Evolutionary conservation across 2,113 vertebrate genomes (phyloP).

Genomic region (Ptilorrhoa leucosticta): DNA sequence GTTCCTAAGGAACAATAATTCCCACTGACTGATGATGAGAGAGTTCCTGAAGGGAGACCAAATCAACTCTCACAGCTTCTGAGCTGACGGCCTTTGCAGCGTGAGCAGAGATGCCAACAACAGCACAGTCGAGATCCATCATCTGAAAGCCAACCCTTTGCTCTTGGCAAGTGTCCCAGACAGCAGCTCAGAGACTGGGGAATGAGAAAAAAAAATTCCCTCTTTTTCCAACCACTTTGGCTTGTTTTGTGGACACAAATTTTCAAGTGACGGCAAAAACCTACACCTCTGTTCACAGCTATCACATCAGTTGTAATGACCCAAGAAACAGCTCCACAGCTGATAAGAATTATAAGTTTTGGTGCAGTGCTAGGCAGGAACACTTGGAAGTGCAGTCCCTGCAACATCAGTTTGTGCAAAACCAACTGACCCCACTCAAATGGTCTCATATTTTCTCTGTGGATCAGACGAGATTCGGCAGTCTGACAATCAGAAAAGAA

Average conservation of each 20-base stretch:
- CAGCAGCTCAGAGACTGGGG: not conserved
- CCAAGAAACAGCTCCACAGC: not conserved
- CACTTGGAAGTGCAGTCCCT: not conserved
- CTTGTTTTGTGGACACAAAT: not conserved
- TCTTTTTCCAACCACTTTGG: not conserved
- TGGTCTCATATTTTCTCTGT: not conserved
- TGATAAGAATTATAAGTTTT: not conserved
- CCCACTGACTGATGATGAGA: not conserved
- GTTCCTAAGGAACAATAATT: not conserved
- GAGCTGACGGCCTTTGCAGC: not conserved
- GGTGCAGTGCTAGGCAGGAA: not conserved
- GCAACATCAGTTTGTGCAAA: not conserved
- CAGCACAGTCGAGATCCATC: not conserved
- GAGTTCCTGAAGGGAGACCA: not conserved
- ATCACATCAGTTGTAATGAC: rapidly evolving
- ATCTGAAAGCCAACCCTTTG: not conserved
- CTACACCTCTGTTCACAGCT: not conserved
- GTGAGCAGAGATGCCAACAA: not conserved
- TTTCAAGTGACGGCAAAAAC: not conserved
- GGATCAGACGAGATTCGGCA: not conserved
- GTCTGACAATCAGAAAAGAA: not conserved
- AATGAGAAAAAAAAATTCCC: not conserved
- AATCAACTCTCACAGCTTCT: not conserved
- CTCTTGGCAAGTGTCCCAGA: slow-evolving; percentile 7
- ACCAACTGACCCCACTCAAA: not conserved